Evolutionary conservation across 2,113 vertebrate genomes (phyloP), one percentile per base, ranked within the genome.

Genomic region (Sinocyclocheilus maitianheensis): DNA sequence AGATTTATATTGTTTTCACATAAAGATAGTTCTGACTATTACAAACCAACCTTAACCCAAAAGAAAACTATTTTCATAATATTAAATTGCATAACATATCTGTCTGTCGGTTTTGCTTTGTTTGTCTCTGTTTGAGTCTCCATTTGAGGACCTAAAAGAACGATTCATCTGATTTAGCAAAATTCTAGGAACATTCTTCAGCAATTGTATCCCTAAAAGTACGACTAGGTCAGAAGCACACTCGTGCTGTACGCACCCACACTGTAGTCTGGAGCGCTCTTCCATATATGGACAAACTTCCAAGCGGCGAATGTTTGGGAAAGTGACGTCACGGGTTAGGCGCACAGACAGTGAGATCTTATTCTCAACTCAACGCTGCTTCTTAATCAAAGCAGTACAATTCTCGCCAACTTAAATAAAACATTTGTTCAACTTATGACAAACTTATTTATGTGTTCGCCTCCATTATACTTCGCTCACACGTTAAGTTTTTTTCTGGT

Each of bases 281-380:
- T 94, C 95, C 94, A 88, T 91, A 91, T 90, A 92, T 90, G 94
- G 94, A 93, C 91, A 95, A 93, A 92, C 93, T 91, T 93, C 91
- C 91, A 93, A 91, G 86, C 78, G 62, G 86, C 87, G 88, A 93
- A 90, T 91, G 92, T 94, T 94, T 93, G 90, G 93, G 91, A 91
- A 92, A 90, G 92, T 95, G 94, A 95, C 93, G 95, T 95, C 95
- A 95, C 91, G 77, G 63, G 18, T 78, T 51, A 90, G 89, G 86
- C 89, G 90, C 90, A 83, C 87, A 78, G 87, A 86, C 55, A 34
- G 30, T 55, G 85, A 83, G 80, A 60, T 40, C 53, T 60, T n/a
- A 62, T 62, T 37, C 77, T 60, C 26, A 9, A 78, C 77, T 60
- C 26, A 9, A 78, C 26, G 30, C 62, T 82, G 79, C 48, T 2